Conservation (phyloP, 2,888 invertebrate genomes). For the Acanthopleura granulata region DNA sequence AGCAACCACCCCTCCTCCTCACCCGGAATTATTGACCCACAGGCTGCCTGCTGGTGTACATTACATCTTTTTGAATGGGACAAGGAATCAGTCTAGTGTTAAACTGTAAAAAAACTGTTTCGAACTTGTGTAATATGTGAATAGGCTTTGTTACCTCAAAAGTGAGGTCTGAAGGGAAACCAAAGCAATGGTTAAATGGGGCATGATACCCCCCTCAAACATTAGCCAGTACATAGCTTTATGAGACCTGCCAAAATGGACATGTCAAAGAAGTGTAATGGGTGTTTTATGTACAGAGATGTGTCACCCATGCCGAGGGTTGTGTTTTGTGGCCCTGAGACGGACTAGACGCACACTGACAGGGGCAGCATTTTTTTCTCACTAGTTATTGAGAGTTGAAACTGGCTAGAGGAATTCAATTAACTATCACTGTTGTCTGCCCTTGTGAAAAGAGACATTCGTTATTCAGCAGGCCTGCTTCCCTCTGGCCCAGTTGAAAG, state of each 20-base stretch:
- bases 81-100: too few species aligned
- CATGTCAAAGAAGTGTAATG: neutral
- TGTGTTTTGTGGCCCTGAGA: neutral
- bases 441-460: neutral
- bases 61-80: too few species aligned
- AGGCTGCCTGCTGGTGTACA: too few species aligned
- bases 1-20: too few species aligned
- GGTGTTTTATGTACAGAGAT: neutral
- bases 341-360: neutral
- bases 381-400: neutral
- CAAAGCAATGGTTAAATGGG: neutral
- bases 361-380: neutral
- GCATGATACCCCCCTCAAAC: neutral
- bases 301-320: neutral
- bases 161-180: too few species aligned
- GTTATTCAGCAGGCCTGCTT: neutral
- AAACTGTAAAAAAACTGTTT: neutral
- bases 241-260: conserved; percentile 1
- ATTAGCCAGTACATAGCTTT: neutral
- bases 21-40: too few species aligned
- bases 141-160: neutral
- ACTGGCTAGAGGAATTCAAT: conserved; percentile 18
- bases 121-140: neutral
- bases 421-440: conserved; percentile 12
- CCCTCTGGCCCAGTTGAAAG: neutral